phyloP scores from a whole-genome alignment of 2,113 vertebrate species.

The Mustela nigripes region DNA sequence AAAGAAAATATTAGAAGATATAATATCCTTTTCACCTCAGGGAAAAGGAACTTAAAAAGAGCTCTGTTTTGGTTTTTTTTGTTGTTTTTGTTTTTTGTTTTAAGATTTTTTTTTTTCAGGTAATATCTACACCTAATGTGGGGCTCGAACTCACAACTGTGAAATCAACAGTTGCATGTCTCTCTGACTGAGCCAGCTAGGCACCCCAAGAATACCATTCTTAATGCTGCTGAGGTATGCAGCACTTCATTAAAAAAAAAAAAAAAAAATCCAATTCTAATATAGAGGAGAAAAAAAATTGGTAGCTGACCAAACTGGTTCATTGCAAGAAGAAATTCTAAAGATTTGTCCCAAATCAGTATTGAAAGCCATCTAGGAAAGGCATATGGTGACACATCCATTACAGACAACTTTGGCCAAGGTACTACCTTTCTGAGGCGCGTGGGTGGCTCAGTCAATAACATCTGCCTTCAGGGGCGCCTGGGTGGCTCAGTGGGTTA shows the following conservation, averaged over 20 bases:
- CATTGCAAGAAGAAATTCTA: slow-evolving; percentile 6
- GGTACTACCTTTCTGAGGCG: neutral
- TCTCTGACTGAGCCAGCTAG: neutral
- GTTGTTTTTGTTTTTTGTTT: neutral
- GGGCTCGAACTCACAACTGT: neutral
- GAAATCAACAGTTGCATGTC: neutral
- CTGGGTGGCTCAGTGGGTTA: no score
- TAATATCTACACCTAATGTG: neutral
- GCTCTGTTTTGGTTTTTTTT: neutral
- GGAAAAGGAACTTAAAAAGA: neutral
- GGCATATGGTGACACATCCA: neutral
- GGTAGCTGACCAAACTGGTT: neutral
- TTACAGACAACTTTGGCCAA: neutral
- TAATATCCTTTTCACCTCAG: neutral
- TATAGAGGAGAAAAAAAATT: neutral
- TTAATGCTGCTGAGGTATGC: neutral
- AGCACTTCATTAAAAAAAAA: neutral
- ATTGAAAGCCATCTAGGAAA: neutral
- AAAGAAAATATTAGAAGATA: neutral
- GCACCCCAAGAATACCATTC: neutral
- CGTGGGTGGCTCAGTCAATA: no score
- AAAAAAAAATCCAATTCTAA: neutral
- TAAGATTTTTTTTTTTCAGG: neutral
- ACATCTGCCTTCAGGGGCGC: no score
- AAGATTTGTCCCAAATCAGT: neutral